Evolutionary conservation across 2,797 vertebrate species (phyloP).

Genomic region (Enteromius radiatus): DNA sequence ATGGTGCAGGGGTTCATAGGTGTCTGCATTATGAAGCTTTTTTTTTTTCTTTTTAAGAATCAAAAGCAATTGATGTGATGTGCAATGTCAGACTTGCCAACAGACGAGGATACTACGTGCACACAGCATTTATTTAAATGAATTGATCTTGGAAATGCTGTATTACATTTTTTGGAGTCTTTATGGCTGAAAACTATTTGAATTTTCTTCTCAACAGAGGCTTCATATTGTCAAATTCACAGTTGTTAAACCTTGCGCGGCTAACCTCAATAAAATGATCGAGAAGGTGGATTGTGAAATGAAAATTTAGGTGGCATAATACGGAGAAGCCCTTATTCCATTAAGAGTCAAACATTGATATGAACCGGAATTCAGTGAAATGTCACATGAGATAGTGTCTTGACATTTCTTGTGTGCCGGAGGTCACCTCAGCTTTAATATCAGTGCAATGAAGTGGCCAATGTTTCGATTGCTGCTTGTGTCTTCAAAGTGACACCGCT

Average conservation of each 20-base stretch:
- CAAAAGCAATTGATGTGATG: background rate
- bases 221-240: slow-evolving; percentile 34
- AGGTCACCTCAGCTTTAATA: slow-evolving; percentile 66
- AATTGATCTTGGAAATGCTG: background rate
- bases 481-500: slow-evolving; percentile 68
- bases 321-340: slow-evolving; percentile 60
- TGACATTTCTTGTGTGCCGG: slow-evolving; percentile 68
- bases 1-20: background rate
- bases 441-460: slow-evolving; percentile 68
- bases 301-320: slow-evolving; percentile 61
- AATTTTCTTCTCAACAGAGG: slow-evolving; percentile 4
- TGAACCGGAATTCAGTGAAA: slow-evolving; percentile 66
- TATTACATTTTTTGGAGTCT: background rate
- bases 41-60: background rate
- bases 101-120: background rate
- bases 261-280: slow-evolving; percentile 8
- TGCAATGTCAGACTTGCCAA: background rate
- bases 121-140: background rate
- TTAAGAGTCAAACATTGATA: slow-evolving; percentile 60
- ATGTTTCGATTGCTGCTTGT: slow-evolving; percentile 65
- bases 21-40: background rate
- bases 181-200: background rate
- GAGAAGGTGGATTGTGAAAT: slow-evolving; percentile 39
- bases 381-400: slow-evolving; percentile 62
- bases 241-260: slow-evolving; percentile 28